Evolutionary conservation across 2,797 vertebrate genomes (phyloP), one percentile per base, ranked within the genome.

Genomic region (Phataginus tetradactyla): DNA sequence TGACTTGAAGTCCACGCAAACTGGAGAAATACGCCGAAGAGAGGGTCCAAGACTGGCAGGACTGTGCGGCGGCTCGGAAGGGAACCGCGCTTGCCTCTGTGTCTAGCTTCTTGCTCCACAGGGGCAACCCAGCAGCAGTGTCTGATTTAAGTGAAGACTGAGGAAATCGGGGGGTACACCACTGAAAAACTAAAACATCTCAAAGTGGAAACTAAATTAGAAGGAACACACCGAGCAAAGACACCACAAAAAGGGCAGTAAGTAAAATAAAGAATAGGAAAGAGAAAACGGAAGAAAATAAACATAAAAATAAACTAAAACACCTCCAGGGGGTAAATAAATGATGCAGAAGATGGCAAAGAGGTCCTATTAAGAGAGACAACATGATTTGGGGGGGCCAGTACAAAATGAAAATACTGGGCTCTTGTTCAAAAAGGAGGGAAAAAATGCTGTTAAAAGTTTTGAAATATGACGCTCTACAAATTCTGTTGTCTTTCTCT

Each of bases 301-400:
- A n/a, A 55, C 42, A 81, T 63, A 27, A 91, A 83, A 77, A 37
- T 45, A 34, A 74, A 64, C 20, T 27, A 1, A n/a, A 94, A 64
- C 57, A 4, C 1, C 29, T 74, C 79, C 3, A 15, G 34, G 21
- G 51, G 27, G 20, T 4, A 25, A 79, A 51, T 20, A 27, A n/a
- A 32, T 61, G 39, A 34, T 61, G 3, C 0, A 32, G 37, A 51
- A 72, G 5, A 27, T 29, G 27, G 13, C 7, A 57, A 27, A 64
- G 42, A 37, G 18, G 29, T 59, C 23, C 20, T 11, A 39, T 80
- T 57, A 49, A n/a, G 32, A n/a, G 20, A 17, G 29, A 17, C 57
- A 39, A n/a, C 4, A 18, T 39, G 39, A 51, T 34, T 4, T 7
- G 11, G 34, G 18, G 7, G 17, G 9, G 6, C 5, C 4, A 0